Conservation (phyloP, 2,888 invertebrate genomes). For the Mellilla xanthometata region DNA sequence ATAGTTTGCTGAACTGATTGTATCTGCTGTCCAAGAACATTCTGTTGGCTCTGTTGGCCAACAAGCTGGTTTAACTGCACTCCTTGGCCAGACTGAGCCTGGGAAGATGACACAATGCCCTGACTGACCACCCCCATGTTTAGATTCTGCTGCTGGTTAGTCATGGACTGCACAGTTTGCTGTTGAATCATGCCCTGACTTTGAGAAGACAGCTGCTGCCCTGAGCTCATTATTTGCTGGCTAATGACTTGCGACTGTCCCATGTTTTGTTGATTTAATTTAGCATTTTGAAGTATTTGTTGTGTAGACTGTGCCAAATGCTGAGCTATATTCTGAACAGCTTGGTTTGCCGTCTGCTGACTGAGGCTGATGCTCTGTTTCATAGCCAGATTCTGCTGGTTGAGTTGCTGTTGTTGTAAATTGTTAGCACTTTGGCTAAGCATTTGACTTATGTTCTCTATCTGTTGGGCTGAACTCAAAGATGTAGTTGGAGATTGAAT, state of each 20-base stretch:
- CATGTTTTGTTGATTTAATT: conserved; percentile 70
- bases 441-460: conserved; percentile 84
- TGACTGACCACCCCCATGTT: conserved; percentile 74
- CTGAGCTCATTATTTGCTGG: conserved; percentile 75
- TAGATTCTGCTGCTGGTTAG: conserved; percentile 70
- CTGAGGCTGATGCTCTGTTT: conserved; percentile 70
- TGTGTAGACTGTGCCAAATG: conserved; percentile 73
- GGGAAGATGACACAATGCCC: conserved; percentile 65
- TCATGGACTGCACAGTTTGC: conserved; percentile 68
- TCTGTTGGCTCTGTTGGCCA: conserved; percentile 60
- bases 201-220: conserved; percentile 72
- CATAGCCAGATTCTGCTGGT: conserved; percentile 71
- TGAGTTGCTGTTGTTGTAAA: conserved; percentile 68
- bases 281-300: conserved; percentile 74
- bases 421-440: conserved; percentile 76
- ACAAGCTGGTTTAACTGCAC: conserved; percentile 75
- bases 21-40: conserved; percentile 74
- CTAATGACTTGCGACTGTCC: conserved; percentile 68
- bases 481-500: conserved; percentile 65
- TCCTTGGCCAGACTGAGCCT: conserved; percentile 59
- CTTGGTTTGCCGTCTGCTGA: conserved; percentile 68
- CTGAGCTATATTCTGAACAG: conserved; percentile 75
- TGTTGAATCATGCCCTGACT: conserved; percentile 68
- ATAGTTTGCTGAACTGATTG: conserved; percentile 74
- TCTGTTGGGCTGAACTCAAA: conserved; percentile 83